Evolutionary conservation across 2,888 invertebrate species (phyloP).

Genomic region (Melanchra persicariae): DNA sequence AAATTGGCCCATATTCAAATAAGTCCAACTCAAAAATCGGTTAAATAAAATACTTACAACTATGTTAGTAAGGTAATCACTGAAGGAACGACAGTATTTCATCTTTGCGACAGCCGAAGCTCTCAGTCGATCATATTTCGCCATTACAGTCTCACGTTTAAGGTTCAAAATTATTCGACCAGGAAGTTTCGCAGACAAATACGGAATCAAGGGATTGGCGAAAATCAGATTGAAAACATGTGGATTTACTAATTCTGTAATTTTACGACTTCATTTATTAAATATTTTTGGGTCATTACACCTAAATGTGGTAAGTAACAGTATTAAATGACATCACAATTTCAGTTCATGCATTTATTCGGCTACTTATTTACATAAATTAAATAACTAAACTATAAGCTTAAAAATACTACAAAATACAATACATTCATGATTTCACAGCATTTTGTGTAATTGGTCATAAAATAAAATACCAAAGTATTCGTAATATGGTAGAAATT

Average conservation of each 20-base stretch:
- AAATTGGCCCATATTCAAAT: not conserved
- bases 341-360: slow-evolving; percentile 53
- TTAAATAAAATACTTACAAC: slow-evolving; percentile 30
- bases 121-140: not conserved
- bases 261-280: too few relatives aligned
- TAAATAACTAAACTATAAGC: slow-evolving; percentile 36
- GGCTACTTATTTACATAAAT: slow-evolving; percentile 62
- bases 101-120: not conserved
- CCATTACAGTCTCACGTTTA: accelerated
- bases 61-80: slow-evolving; percentile 25
- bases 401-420: slow-evolving; percentile 47
- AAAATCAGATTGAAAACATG: not conserved
- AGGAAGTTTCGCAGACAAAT: too few relatives aligned
- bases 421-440: slow-evolving; percentile 52
- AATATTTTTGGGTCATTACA: not conserved
- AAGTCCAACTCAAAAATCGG: not conserved
- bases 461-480: slow-evolving; percentile 27
- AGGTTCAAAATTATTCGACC: not conserved
- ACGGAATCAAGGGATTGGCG: too few relatives aligned
- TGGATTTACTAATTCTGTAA: not conserved
- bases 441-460: slow-evolving; percentile 48
- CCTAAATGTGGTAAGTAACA: not conserved
- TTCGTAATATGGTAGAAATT: slow-evolving; percentile 24
- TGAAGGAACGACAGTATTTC: not conserved
- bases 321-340: slow-evolving; percentile 8